Percentiles rank a stretch among this genome's conserved stretches.
Evolutionary conservation across 2,113 vertebrate species (phyloP).

Genomic region (Gymnocephalus cernua): DNA sequence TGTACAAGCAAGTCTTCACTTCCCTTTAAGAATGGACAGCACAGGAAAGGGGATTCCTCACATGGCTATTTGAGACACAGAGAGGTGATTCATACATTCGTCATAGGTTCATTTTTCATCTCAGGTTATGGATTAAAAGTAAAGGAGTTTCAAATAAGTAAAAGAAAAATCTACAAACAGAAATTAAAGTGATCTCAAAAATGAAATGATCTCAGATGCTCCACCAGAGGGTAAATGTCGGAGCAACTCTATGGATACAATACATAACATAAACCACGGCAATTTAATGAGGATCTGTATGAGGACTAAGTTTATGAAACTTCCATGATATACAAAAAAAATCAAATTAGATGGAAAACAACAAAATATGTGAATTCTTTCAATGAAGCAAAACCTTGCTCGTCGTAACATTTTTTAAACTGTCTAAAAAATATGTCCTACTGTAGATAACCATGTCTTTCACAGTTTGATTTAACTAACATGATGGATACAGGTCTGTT

Average conservation of each 20-base stretch:
- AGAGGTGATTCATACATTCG: constrained; percentile 51
- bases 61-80: constrained; percentile 44
- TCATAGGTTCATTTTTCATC: constrained; percentile 19
- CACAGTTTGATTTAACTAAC: not conserved
- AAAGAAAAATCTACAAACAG: not conserved
- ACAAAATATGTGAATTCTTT: not conserved
- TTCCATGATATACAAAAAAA: not conserved
- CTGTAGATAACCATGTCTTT: not conserved
- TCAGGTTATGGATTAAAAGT: not conserved
- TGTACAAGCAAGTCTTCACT: constrained; percentile 72
- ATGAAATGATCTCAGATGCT: not conserved
- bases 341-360: not conserved
- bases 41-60: constrained; percentile 70
- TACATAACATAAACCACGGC: too few relatives aligned
- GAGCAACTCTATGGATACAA: not conserved
- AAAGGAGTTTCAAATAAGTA: not conserved
- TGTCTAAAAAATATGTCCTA: not conserved
- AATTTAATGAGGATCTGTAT: not conserved
- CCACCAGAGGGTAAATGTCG: not conserved
- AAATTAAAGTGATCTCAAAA: too few relatives aligned
- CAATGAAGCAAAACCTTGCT: not conserved
- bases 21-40: constrained; percentile 70
- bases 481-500: not conserved
- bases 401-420: not conserved
- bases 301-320: not conserved